phyloP scores from a whole-genome alignment of 2,797 vertebrate species.

The Pipistrellus pygmaeus region DNA sequence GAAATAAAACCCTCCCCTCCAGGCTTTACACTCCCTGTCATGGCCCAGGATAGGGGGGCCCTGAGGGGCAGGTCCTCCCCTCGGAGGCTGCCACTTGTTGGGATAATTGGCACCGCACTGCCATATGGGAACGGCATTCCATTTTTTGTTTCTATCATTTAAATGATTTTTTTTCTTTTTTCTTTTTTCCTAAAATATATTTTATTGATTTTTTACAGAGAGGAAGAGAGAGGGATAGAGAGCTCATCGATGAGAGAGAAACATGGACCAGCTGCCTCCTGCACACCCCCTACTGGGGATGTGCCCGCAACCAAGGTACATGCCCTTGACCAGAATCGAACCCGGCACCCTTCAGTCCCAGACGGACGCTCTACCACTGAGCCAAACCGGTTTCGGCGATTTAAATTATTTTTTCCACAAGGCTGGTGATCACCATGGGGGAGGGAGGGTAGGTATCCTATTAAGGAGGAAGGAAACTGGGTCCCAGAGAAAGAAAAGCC shows the following conservation, averaged over 20 bases:
- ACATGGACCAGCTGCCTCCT: too few species aligned
- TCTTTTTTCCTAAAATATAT: too few species aligned
- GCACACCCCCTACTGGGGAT: too few species aligned
- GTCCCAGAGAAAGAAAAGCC: neutral
- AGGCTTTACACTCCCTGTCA: constrained; percentile 6
- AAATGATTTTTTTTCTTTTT: too few species aligned
- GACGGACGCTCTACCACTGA: too few species aligned
- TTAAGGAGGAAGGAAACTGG: neutral
- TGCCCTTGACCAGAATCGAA: too few species aligned
- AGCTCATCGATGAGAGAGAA: too few species aligned
- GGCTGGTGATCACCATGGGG: neutral
- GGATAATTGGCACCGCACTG: neutral
- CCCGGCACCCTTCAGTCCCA: too few species aligned
- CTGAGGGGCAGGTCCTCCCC: neutral
- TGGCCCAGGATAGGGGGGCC: constrained; percentile 31
- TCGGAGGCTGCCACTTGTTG: constrained; percentile 39
- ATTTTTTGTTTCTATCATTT: neutral
- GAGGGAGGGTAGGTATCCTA: neutral
- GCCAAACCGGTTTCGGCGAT: too few species aligned
- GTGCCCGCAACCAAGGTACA: too few species aligned
- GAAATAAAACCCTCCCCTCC: neutral
- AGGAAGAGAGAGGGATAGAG: too few species aligned
- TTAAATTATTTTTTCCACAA: neutral
- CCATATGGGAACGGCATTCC: neutral
- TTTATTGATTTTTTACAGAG: too few species aligned